phyloP scores from a whole-genome alignment of 2,888 invertebrate genomes.

The Rhagium mordax region DNA sequence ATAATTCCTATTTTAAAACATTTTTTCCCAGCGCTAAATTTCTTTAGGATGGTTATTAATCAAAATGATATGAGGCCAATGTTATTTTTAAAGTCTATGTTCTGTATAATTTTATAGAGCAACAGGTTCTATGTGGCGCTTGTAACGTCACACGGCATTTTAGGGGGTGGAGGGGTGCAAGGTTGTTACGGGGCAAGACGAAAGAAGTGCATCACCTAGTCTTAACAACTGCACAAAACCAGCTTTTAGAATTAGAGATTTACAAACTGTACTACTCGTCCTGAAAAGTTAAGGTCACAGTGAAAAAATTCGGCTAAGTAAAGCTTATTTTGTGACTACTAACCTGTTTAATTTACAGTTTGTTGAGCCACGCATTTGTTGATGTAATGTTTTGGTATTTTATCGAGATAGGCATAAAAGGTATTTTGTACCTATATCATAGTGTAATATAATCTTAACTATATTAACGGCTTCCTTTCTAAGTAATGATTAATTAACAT shows the following conservation, averaged over 20 bases:
- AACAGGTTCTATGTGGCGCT: slow-evolving; percentile 65
- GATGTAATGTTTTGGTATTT: neutral
- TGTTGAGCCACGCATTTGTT: neutral
- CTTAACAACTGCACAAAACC: slow-evolving; percentile 66
- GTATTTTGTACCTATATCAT: neutral
- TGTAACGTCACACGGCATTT: slow-evolving; percentile 57
- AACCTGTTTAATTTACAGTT: slow-evolving; percentile 7
- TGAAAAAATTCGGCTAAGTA: slow-evolving; percentile 16
- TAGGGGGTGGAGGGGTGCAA: slow-evolving; percentile 52
- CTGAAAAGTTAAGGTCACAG: slow-evolving; percentile 16
- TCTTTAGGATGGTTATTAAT: slow-evolving; percentile 43
- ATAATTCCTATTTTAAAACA: slow-evolving; percentile 4
- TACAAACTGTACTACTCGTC: slow-evolving; percentile 65
- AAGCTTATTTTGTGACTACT: slow-evolving; percentile 17
- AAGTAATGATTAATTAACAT: too few species aligned
- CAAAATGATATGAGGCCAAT: slow-evolving; percentile 38
- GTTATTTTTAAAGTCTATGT: slow-evolving; percentile 44
- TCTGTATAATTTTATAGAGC: slow-evolving; percentile 64
- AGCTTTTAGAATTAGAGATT: slow-evolving; percentile 67
- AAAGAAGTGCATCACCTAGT: slow-evolving; percentile 50
- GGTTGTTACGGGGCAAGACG: slow-evolving; percentile 48
- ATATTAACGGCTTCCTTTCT: too few species aligned
- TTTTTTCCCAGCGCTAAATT: slow-evolving; percentile 30
- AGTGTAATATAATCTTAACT: too few species aligned
- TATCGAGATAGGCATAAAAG: neutral